Evolutionary conservation across 2,113 vertebrate genomes (phyloP).

Genomic region (Limnothrissa miodon): DNA sequence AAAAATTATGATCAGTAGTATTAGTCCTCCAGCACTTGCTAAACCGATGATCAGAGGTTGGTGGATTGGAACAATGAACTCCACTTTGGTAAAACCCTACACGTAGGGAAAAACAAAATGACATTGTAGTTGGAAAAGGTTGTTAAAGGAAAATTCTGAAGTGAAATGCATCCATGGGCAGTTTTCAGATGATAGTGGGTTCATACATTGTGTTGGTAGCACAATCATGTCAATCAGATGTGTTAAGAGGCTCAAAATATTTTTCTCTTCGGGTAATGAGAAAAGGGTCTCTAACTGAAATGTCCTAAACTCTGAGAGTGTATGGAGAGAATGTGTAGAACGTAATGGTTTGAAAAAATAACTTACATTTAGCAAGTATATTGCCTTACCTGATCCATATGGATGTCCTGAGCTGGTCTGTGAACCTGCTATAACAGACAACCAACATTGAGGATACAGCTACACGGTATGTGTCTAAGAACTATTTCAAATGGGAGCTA

Average conservation of each 20-base stretch:
- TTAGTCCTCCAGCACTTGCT: neutral
- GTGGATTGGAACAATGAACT: neutral
- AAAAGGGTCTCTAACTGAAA: too few species aligned
- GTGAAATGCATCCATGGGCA: too few species aligned
- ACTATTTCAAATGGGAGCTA: neutral
- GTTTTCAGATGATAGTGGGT: too few species aligned
- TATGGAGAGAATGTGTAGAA: too few species aligned
- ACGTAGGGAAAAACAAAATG: neutral
- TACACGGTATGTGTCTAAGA: neutral
- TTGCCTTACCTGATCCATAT: neutral
- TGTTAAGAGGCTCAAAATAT: too few species aligned
- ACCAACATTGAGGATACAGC: neutral
- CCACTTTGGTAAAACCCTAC: neutral
- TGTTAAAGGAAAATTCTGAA: too few species aligned
- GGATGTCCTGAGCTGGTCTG: neutral
- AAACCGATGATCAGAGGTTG: neutral
- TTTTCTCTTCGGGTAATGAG: too few species aligned
- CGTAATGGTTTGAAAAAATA: too few species aligned
- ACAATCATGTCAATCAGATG: too few species aligned
- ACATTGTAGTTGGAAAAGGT: neutral
- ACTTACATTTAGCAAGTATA: neutral
- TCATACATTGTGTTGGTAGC: too few species aligned
- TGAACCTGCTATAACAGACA: neutral
- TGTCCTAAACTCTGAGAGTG: too few species aligned
- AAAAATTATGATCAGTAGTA: neutral